A percentile compares a stretch with the other conserved stretches of the same genome.
phyloP scores from a whole-genome alignment of 2,113 vertebrate genomes.

The Paratilapia polleni region DNA sequence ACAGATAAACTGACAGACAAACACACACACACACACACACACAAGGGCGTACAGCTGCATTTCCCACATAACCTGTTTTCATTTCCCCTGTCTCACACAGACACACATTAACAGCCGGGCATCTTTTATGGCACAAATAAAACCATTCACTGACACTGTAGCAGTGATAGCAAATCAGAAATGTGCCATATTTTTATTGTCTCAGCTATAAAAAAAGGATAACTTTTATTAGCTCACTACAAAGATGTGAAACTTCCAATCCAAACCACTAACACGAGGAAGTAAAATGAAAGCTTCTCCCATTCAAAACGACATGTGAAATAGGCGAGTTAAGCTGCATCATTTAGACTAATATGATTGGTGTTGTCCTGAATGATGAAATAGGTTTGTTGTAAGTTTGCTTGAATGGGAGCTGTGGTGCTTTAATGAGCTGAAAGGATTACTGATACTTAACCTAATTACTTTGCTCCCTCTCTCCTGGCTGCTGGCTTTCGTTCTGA shows the following conservation, averaged over 20 bases:
- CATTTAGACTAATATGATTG: neutral
- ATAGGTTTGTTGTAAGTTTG: conserved; percentile 49
- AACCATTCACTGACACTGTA: conserved; percentile 18
- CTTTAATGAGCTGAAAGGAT: conserved; percentile 78
- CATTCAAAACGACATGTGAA: neutral
- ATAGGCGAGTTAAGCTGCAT: neutral
- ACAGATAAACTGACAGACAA: conserved; percentile 55
- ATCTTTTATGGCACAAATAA: conserved; percentile 44
- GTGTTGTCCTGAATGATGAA: conserved; percentile 1
- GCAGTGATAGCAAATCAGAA: conserved; percentile 27
- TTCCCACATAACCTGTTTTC: conserved; percentile 66
- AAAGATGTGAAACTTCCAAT: conserved; percentile 5
- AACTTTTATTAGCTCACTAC: neutral
- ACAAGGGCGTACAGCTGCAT: conserved; percentile 6
- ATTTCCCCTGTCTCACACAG: conserved; percentile 41
- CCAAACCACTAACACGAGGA: neutral
- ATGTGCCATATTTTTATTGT: neutral
- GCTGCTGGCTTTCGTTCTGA: conserved; percentile 63
- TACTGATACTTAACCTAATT: conserved; percentile 84
- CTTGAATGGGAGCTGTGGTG: conserved; percentile 65
- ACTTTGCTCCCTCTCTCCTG: conserved; percentile 64
- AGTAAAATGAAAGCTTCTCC: neutral
- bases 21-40: conserved; percentile 15
- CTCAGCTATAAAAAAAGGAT: neutral
- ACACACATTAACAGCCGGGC: conserved; percentile 5